phyloP scores from a whole-genome alignment of 2,113 vertebrate genomes.

The Rana temporaria region DNA sequence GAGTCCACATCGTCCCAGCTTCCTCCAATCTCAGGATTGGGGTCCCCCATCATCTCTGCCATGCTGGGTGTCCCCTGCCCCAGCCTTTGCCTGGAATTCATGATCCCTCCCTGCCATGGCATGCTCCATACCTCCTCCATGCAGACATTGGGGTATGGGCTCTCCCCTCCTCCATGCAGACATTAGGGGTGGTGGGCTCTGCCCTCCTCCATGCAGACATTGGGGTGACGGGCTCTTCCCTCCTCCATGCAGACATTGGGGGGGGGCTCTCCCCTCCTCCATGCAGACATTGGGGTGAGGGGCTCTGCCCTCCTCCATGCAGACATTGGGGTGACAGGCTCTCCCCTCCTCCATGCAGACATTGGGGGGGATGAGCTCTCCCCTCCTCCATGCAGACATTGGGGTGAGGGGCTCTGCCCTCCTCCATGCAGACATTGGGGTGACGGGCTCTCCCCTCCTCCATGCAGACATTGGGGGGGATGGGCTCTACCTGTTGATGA shows the following conservation, averaged over 20 bases:
- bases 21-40: no score
- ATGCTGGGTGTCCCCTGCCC: not conserved
- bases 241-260: no score
- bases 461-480: no score
- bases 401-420: not conserved
- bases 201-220: slow-evolving; percentile 1
- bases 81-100: not conserved
- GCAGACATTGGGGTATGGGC: no score
- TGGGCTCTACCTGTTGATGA: slow-evolving; percentile 47
- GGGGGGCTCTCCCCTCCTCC: not conserved
- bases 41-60: no score
- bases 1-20: no score
- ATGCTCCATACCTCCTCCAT: no score
- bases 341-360: no score
- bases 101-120: not conserved
- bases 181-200: not conserved
- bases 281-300: no score
- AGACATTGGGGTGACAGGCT: not conserved
- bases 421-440: no score
- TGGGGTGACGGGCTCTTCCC: not conserved
- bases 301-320: not conserved
- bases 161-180: no score
- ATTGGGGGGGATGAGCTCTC: not conserved
- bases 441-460: not conserved
- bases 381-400: no score